A percentile compares a stretch with the other conserved stretches of the same genome.
Evolutionary conservation across 2,797 vertebrate genomes (phyloP).

Genomic region (Vultur gryphus): DNA sequence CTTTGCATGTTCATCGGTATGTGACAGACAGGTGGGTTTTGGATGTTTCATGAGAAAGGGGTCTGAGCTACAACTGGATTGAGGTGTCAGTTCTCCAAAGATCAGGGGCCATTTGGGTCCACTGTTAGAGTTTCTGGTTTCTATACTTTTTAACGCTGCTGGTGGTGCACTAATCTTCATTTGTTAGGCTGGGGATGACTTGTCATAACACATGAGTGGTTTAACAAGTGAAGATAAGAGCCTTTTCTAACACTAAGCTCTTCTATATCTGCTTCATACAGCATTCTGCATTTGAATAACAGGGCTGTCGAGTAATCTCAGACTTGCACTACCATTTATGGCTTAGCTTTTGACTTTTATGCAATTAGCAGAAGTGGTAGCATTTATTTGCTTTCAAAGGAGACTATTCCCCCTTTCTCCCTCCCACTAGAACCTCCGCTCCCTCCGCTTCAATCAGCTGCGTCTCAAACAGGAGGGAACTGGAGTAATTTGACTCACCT

Average conservation of each 20-base stretch:
- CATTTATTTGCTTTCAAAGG: constrained; percentile 21
- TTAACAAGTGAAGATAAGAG: constrained; percentile 30
- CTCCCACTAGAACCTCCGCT: neutral
- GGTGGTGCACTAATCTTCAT: neutral
- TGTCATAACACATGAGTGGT: neutral
- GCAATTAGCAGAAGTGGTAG: constrained; percentile 19
- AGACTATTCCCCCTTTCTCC: neutral
- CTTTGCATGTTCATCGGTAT: neutral
- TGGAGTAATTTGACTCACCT: neutral
- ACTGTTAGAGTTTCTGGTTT: neutral
- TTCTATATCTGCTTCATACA: constrained; percentile 6
- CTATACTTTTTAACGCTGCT: neutral
- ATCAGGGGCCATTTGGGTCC: neutral
- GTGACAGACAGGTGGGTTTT: neutral
- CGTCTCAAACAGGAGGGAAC: neutral
- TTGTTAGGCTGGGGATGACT: neutral
- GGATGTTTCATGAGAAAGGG: neutral
- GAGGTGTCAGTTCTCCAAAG: neutral
- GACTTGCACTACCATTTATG: neutral
- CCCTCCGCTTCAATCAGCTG: neutral
- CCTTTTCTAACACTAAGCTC: constrained; percentile 25
- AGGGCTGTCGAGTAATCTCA: neutral
- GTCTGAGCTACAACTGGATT: neutral
- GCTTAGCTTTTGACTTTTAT: constrained; percentile 28
- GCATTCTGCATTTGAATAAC: constrained; percentile 20